Base-by-base conservation (phyloP, 2,113 vertebrate species). In the Pachypanchax playfairii region DNA sequence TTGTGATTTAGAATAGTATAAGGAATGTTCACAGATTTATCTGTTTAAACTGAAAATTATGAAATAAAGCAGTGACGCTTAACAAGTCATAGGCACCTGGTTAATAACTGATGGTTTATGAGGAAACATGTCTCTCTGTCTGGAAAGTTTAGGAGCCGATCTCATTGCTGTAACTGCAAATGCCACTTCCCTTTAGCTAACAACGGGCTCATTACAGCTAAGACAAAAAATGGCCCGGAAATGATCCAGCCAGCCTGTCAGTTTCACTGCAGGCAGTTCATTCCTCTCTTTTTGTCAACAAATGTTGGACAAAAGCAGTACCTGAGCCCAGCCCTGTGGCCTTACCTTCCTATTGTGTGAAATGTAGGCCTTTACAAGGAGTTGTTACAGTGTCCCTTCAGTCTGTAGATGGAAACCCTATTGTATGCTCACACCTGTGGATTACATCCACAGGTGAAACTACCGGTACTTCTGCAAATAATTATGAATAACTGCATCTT, bases 251-350 rank as follows among this genome's bases (percentile, higher is more conserved):
- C 57, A 43, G 43, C 62, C 75, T 80, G 78, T 80, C 64, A 63
- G 53, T 74, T 49, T 29, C 47, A 50, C 58, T 17, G 26, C 17
- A 50, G 69, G 49, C 47, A 64, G 35, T 59, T 84, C 64, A 58
- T 70, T 75, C 62, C 60, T 70, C 51, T 73, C 36, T 84, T 80
- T 80, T 79, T 63, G 70, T 77, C 77, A 71, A 85, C 79, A 83
- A 82, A 60, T 44, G 62, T n/a, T 22, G 53, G 67, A 86, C 84
- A 87, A 83, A 80, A 70, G 75, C 70, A 13, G 54, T 74, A 75
- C 79, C 83, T 80, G 81, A 82, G 79, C 87, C 87, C 77, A 73
- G 66, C 83, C 83, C 84, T 71, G 57, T 75, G 69, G 73, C 54
- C 44, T 81, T 79, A 83, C 80, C 77, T 70, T 61, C 22, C 80